A percentile compares a stretch with the other conserved stretches of the same genome.
phyloP scores from a whole-genome alignment of 2,113 vertebrate species.

The Odocoileus virginianus region DNA sequence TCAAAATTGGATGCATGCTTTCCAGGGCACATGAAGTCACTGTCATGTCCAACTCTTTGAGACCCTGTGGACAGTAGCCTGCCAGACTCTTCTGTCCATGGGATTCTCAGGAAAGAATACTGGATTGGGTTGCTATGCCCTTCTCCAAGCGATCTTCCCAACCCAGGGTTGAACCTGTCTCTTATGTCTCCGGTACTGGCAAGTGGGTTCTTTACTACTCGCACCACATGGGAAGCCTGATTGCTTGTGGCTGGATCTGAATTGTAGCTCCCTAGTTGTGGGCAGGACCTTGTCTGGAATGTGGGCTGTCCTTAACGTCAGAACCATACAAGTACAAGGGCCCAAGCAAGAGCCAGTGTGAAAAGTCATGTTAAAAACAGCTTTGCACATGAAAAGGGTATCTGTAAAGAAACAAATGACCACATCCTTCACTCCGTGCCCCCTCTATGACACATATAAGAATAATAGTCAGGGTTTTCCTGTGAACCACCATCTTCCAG shows the following conservation, averaged over 20 bases:
- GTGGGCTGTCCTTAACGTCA: neutral
- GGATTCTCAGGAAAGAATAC: neutral
- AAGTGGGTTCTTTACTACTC: neutral
- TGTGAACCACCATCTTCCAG: neutral
- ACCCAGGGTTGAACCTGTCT: neutral
- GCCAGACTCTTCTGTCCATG: neutral
- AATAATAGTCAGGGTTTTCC: constrained; percentile 13
- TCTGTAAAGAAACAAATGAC: constrained; percentile 5
- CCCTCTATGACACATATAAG: neutral
- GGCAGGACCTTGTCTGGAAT: neutral
- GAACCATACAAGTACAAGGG: neutral
- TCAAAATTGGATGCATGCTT: constrained; percentile 45
- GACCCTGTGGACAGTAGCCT: neutral
- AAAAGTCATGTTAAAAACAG: neutral
- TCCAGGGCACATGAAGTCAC: fast-evolving
- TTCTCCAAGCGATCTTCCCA: neutral
- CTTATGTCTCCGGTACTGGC: neutral
- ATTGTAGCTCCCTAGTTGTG: neutral
- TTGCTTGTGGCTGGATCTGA: neutral
- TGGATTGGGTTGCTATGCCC: neutral
- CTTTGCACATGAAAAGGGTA: neutral
- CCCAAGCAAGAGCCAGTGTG: no score
- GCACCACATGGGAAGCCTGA: neutral
- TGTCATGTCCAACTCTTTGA: neutral
- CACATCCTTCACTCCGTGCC: neutral